Base-by-base conservation (phyloP, 2,113 vertebrate species). In the Boleophthalmus pectinirostris region DNA sequence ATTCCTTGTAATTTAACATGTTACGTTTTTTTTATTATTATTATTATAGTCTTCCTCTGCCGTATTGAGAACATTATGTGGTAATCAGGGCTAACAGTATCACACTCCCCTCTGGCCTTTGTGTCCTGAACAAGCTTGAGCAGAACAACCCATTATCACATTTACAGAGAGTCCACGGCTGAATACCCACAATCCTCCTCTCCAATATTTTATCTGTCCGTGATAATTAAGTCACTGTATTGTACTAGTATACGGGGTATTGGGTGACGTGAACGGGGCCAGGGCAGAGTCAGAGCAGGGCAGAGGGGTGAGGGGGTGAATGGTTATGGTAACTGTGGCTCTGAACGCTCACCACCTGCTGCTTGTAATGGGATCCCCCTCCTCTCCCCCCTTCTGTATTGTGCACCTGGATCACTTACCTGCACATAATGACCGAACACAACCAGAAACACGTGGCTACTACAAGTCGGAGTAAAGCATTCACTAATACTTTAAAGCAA, bases 171-270 rank as follows among this genome's bases (percentile, higher is more conserved):
- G 69, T 60, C 1, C 77, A 77, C 47, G 85, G 75, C 83, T 46
- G 77, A 79, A 82, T 86, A 79, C 85, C 84, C 54, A 73, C 70
- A 51, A 77, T 18, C 79, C 82, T 80, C 51, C 24, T 72, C 74
- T 76, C 72, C 13, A 78, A 51, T 70, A 70, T 83, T 72, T 88
- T 87, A 58, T 25, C 75, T 38, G 77, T 80, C 73, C 54, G 29
- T n/a, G 81, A 91, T 93, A 91, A 94, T 93, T 90, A 93, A 92
- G 89, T 82, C 78, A 85, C 73, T 82, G 80, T 84, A 85, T 91
- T 92, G 87, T 90, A 61, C 70, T 77, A 76, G 63, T 89, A 79
- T 77, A 13, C 23, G 33, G 72, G 68, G 70, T 87, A 92, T 94
- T 90, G 12, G 85, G 77, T 93, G 88, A 91, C 90, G 23, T 72